These are phyloP conservation scores for Chionomys nivalis DNA, from an alignment of 2,113 vertebrate species.

Conservation along the genomic window DNA sequence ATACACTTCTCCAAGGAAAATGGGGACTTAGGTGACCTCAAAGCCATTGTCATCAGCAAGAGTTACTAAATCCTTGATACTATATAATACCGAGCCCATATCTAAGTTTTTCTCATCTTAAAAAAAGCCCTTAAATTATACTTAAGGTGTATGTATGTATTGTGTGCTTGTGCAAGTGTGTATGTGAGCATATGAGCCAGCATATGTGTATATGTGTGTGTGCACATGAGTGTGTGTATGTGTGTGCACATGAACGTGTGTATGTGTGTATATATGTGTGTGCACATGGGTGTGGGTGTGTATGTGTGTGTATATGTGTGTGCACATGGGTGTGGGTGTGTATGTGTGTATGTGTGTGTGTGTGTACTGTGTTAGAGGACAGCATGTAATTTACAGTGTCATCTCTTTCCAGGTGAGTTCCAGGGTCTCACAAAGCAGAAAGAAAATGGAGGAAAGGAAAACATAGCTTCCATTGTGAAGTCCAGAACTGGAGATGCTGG, in stretches of 20 bases:
- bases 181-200: neutral
- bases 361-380: neutral
- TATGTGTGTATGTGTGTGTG: neutral
- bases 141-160: neutral
- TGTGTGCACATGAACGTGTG: fast-evolving
- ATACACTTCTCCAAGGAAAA: neutral
- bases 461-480: neutral
- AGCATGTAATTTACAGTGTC: neutral
- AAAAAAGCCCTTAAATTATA: neutral
- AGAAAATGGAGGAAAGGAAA: neutral
- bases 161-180: neutral
- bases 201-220: neutral
- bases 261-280: neutral
- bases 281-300: no score
- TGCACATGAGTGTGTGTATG: neutral
- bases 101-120: neutral
- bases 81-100: neutral
- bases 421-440: neutral
- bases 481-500: neutral
- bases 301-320: neutral
- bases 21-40: neutral
- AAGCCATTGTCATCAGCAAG: neutral
- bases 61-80: neutral
- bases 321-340: no score
- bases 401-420: neutral